phyloP scores from a whole-genome alignment of 1,140 invertebrate species.

The Babylonia areolata region DNA sequence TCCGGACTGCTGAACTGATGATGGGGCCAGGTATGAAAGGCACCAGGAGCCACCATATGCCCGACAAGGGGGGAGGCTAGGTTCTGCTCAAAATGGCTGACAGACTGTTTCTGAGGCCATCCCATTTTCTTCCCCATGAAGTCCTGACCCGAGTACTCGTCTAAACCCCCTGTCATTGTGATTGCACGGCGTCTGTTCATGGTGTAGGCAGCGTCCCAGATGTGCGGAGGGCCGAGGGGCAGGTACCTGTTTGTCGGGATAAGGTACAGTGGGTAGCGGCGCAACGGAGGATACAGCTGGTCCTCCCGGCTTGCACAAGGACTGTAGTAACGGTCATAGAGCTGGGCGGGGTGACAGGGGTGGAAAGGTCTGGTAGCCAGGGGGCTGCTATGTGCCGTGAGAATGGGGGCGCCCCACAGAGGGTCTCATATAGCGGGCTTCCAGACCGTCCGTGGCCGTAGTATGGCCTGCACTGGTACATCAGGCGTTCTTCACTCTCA shows the following conservation, averaged over 20 bases:
- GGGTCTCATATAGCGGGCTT: background rate
- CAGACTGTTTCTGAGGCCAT: background rate
- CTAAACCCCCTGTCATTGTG: background rate
- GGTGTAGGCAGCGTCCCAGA: background rate
- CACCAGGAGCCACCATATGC: background rate
- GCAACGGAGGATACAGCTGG: background rate
- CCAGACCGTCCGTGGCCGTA: background rate
- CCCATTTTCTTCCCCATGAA: background rate
- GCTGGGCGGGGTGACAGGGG: background rate
- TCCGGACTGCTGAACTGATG: background rate
- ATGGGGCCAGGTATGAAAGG: background rate
- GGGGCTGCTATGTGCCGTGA: background rate
- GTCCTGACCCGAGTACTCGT: background rate
- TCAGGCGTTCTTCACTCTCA: background rate
- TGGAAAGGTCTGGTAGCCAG: background rate
- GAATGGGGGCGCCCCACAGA: background rate
- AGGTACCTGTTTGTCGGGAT: background rate
- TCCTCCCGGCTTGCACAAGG: background rate
- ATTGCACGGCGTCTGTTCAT: background rate
- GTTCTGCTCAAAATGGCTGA: background rate
- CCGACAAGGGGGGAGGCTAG: background rate
- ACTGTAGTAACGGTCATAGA: background rate
- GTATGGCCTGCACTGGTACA: constrained; percentile 1
- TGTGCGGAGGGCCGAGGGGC: background rate
- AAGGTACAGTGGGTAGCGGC: background rate